Conservation (phyloP, 2,888 invertebrate species). For the Phaonia tiefii region DNA sequence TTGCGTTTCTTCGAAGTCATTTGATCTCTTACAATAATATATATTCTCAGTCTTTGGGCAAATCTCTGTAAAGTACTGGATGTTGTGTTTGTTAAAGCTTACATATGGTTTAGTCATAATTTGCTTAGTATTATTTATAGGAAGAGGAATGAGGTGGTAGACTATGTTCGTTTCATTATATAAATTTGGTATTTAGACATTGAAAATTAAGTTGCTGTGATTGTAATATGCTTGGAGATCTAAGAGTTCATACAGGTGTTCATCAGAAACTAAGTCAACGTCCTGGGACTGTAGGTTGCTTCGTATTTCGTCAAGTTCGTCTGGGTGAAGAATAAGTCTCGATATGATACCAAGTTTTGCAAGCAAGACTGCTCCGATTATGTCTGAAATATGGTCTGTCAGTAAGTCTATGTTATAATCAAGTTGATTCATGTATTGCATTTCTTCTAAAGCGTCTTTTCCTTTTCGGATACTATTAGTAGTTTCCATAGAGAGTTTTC, state of each 20-base stretch:
- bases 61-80: constrained; percentile 36
- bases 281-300: constrained; percentile 47
- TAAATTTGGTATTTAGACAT: constrained; percentile 58
- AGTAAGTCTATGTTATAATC: constrained; percentile 57
- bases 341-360: constrained; percentile 61
- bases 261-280: constrained; percentile 47
- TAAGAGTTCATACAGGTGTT: constrained; percentile 63
- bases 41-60: too few relatives aligned
- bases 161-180: constrained; percentile 35
- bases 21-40: constrained; percentile 23
- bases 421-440: constrained; percentile 35
- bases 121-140: constrained; percentile 55
- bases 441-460: constrained; percentile 2
- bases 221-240: constrained; percentile 60
- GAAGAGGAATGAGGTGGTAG: constrained; percentile 58
- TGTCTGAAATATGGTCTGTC: constrained; percentile 39
- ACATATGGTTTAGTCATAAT: constrained; percentile 52
- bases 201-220: constrained; percentile 62
- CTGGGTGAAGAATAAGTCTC: constrained; percentile 53
- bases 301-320: constrained; percentile 53
- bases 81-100: constrained; percentile 27
- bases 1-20: constrained; percentile 2
- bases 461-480: constrained; percentile 2
- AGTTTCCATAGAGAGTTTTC: neutral
- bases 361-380: constrained; percentile 57